Base-by-base conservation (phyloP, 2,797 vertebrate species). In the Sternotherus odoratus region DNA sequence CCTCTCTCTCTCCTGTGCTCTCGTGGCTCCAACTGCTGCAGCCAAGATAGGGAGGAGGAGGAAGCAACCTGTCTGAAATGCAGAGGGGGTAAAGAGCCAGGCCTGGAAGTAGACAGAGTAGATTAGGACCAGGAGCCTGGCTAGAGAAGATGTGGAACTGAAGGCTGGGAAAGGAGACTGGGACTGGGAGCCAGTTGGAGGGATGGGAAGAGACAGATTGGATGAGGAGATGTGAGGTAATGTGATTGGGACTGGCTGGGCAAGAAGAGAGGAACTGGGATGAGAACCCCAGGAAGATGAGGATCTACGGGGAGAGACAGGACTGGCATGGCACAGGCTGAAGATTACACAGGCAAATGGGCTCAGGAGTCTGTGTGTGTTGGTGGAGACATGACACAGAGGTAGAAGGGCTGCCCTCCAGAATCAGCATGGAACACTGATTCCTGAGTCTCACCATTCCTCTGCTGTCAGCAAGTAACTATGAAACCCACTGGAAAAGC, bases 191-290 rank as follows among this genome's bases (percentile, higher is more conserved):
- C 46, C 28, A 30, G 1, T 7, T 1, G 15, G 56, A 17, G 81
- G 9, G 5, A 39, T 26, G n/a, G 54, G 19, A 53, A 83, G 28
- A 26, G 0, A 0, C n/a, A 0, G 21, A 7, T 12, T 57, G 51
- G 3, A 82, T 23, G 43, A 83, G 57, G 11, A 33, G 39, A 46
- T 0, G 0, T 1, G 39, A 23, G 0, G 0, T 3, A 8, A 12
- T 4, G 12, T 39, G 39, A 54, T 4, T 49, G 74, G n/a, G 7
- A 17, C 28, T 82, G 36, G 5, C 17, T 21, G 23, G 54, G 1
- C 1, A 57, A 6, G 79, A 48, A 39, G 79, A 46, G 39, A 83
- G n/a, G 83, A 60, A 33, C 28, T 60, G 30, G 30, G 57, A 33
- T 60, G 57, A 16, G 30, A 30, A 60, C 33, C 30, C 30, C 30